Conservation (phyloP, 2,797 vertebrate genomes). For the Sarcoramphus papa region DNA sequence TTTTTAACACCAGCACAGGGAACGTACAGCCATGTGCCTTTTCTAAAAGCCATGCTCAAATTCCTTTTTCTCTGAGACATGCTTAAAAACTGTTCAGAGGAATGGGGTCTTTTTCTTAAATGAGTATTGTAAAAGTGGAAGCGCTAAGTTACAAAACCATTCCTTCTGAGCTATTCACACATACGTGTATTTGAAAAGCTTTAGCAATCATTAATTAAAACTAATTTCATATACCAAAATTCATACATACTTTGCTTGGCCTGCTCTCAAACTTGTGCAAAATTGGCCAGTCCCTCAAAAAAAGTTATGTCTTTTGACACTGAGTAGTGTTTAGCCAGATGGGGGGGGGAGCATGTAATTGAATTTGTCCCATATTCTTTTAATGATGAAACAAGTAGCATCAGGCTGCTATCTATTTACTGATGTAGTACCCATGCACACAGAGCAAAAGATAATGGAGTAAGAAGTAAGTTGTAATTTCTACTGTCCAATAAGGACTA, state of each 20-base stretch:
- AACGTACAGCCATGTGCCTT: neutral
- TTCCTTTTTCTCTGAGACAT: neutral
- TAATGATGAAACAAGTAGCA: neutral
- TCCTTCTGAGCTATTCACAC: neutral
- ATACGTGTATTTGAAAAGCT: neutral
- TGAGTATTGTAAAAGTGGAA: neutral
- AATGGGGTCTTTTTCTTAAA: neutral
- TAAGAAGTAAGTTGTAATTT: neutral
- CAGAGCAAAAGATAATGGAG: neutral
- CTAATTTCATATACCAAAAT: neutral
- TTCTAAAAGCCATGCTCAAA: neutral
- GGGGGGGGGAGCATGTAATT: fast-evolving
- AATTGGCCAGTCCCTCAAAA: neutral
- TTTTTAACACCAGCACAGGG: neutral
- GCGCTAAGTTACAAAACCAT: neutral
- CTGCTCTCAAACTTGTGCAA: neutral
- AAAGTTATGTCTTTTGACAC: neutral
- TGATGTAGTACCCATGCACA: neutral
- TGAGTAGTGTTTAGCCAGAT: neutral
- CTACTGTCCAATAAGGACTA: neutral
- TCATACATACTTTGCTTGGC: neutral
- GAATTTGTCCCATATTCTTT: neutral
- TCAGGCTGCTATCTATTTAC: neutral
- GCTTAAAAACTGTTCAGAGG: neutral
- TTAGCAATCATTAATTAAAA: neutral